Base-by-base conservation (phyloP, 2,888 invertebrate species). In the Lithophane semibrunnea region DNA sequence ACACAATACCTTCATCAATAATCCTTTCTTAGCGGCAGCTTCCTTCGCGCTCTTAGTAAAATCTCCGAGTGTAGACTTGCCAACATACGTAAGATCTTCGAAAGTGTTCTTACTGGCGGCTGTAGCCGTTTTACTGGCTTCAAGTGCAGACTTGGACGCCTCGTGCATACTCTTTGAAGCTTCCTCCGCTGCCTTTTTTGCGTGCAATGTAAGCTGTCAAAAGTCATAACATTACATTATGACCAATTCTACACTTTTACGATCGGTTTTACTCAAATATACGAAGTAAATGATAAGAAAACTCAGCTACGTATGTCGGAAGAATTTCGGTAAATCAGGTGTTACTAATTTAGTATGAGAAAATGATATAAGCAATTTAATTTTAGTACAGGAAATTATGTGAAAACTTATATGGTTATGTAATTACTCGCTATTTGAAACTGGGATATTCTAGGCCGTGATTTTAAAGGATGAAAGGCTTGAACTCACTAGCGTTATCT, bases 21-120 rank as follows among this genome's bases (percentile, higher is more conserved):
- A 95, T 79, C 99, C 99, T 92, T 98, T 98, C 92, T 99, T 99
- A 0, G 98, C 97, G 5, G 98, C 99, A 2, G 97, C 99, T 95
- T 99, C 99, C 90, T 99, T 98, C 1, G 99, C 99, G 90, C 98
- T 98, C 94, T 99, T 99, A 0, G 99, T 99, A 29, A 99, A 95
- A 93, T 99, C 99, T 0, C 98, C 99, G 63, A 99, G 96, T 0
- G 99, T 99, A 49, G 98, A 98, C 93, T 98, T 99, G n/a, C 99
- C 98, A 8, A 99, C 99, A 89, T 98, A 98, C 0, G 98, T 98
- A 44, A 99, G 96, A 92, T 99, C 99, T 81, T 99, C 99, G 9
- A 99, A 96, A 0, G 99, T 99, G 88, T 98, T 98, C 92, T 98
- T 98, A 90, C 98, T 98, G 16, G 98, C 98, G 12, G 98, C 98